Evolutionary conservation across 2,113 vertebrate genomes (phyloP).

Genomic region (Melanocharis versteri): DNA sequence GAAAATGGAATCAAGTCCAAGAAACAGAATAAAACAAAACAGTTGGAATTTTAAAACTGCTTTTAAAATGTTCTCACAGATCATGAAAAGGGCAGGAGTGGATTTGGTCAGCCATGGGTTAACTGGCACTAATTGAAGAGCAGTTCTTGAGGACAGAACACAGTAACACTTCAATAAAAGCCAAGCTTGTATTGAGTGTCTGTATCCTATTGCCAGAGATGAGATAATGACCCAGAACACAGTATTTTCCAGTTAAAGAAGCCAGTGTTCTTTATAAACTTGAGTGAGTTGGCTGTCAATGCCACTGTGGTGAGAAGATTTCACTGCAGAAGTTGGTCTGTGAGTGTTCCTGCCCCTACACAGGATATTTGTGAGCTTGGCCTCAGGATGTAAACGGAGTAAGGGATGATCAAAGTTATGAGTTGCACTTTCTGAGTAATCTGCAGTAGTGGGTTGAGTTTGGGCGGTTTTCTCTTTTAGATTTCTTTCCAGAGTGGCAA

Average conservation of each 20-base stretch:
- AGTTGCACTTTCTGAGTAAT: not conserved
- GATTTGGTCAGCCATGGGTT: not conserved
- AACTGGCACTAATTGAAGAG: not conserved
- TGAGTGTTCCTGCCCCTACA: not conserved
- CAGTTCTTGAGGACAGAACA: not conserved
- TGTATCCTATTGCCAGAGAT: not conserved
- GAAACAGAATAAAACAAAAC: not conserved
- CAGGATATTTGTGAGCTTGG: not conserved
- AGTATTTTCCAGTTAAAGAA: not conserved
- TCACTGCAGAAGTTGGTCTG: not conserved
- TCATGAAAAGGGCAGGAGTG: not conserved
- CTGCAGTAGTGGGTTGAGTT: not conserved
- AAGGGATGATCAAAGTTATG: not conserved
- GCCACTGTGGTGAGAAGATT: not conserved
- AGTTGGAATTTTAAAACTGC: not conserved
- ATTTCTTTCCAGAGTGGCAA: not conserved
- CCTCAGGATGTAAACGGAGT: not conserved
- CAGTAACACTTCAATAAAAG: not conserved
- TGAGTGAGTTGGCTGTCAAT: fast-evolving
- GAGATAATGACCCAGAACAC: not conserved
- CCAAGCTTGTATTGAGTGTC: not conserved
- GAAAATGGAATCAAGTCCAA: not conserved
- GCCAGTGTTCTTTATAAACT: not conserved
- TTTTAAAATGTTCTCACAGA: not conserved
- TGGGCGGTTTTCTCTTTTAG: not conserved